Percentiles rank a stretch among this genome's conserved stretches.
Evolutionary conservation across 2,888 invertebrate species (phyloP).

Genomic region (Andricus quercusramuli): DNA sequence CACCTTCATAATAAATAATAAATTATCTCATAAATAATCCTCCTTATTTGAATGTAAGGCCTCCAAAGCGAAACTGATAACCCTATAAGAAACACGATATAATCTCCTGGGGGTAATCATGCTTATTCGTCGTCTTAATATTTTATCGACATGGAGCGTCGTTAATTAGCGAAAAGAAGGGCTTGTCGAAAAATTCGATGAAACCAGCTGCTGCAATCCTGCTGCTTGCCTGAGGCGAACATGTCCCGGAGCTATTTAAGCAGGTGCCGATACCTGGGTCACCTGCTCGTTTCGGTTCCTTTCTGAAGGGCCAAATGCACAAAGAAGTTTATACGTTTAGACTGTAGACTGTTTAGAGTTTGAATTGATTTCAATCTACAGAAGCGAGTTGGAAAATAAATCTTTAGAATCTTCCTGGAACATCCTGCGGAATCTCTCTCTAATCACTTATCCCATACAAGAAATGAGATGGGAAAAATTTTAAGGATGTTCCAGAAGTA

Average conservation of each 20-base stretch:
- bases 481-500: not conserved
- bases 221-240: conserved; percentile 48
- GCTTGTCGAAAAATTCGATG: conserved; percentile 47
- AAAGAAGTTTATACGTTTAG: conserved; percentile 37
- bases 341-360: too few species aligned
- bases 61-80: not conserved
- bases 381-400: not conserved
- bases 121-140: conserved; percentile 38
- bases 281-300: conserved; percentile 53
- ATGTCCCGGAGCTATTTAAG: conserved; percentile 53
- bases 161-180: conserved; percentile 51
- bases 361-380: not conserved
- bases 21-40: not conserved
- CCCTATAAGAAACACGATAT: conserved; percentile 6
- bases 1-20: not conserved
- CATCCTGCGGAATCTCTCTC: not conserved
- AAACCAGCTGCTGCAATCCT: conserved; percentile 60
- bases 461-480: not conserved
- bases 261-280: conserved; percentile 63
- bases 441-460: not conserved
- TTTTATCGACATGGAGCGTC: conserved; percentile 48
- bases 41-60: not conserved
- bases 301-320: conserved; percentile 47
- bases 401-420: not conserved
- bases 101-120: conserved; percentile 24